These are phyloP conservation scores for Takifugu bimaculatus DNA, from an alignment of 2,113 vertebrate species.

Conservation along the genomic window DNA sequence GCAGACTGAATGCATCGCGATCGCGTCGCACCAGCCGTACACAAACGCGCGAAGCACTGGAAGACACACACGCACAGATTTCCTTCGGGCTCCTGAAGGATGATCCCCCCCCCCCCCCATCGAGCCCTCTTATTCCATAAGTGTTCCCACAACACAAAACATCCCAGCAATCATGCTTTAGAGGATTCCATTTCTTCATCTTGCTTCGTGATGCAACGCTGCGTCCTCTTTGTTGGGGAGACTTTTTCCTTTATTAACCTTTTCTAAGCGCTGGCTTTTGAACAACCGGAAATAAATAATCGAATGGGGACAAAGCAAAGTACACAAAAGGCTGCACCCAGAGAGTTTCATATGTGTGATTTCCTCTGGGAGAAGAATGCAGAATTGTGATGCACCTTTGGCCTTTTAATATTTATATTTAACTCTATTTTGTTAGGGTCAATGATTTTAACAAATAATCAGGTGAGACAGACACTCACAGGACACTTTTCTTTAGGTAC, in stretches of 20 bases:
- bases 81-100: conserved; percentile 36
- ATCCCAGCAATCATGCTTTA: conserved; percentile 39
- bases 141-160: conserved; percentile 43
- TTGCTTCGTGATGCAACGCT: conserved; percentile 31
- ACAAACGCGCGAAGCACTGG: conserved; percentile 22
- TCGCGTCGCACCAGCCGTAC: conserved; percentile 24
- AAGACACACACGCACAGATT: conserved; percentile 39
- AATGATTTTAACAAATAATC: no score
- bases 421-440: no score
- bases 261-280: conserved; percentile 21
- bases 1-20: conserved; percentile 41
- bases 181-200: conserved; percentile 27
- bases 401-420: no score
- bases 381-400: neutral
- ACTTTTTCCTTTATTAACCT: conserved; percentile 54
- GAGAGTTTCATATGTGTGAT: neutral
- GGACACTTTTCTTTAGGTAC: no score
- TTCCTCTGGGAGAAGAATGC: conserved; percentile 1
- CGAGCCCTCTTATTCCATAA: conserved; percentile 38
- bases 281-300: conserved; percentile 12
- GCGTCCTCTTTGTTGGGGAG: conserved; percentile 32
- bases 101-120: conserved; percentile 22
- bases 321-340: neutral
- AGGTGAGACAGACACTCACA: no score
- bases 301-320: neutral